phyloP scores from a whole-genome alignment of 1,140 invertebrate species.

The Drosophila albomicans region DNA sequence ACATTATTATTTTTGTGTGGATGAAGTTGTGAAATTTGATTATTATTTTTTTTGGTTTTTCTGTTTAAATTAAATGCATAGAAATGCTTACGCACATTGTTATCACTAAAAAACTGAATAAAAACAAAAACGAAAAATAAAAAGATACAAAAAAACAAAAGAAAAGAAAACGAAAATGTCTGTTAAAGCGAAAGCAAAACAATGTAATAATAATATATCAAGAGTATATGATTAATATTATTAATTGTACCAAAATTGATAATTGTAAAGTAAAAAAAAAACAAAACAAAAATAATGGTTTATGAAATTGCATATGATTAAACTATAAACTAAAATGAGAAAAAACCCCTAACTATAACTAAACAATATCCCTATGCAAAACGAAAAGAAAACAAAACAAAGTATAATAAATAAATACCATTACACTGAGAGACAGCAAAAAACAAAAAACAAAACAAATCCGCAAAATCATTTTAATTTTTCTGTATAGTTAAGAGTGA shows the following conservation, averaged over 20 bases:
- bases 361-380: conserved; percentile 71
- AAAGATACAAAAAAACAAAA: conserved; percentile 12
- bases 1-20: background rate
- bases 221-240: conserved; percentile 48
- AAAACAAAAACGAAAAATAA: conserved; percentile 12
- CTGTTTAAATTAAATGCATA: conserved; percentile 33
- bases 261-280: conserved; percentile 70
- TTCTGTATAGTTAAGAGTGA: conserved; percentile 54
- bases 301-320: conserved; percentile 76
- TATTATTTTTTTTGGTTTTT: conserved; percentile 35
- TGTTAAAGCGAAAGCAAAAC: conserved; percentile 40
- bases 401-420: conserved; percentile 57
- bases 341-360: conserved; percentile 52
- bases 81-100: conserved; percentile 58
- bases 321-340: conserved; percentile 60
- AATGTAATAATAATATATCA: conserved; percentile 44
- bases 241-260: conserved; percentile 80
- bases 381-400: conserved; percentile 58
- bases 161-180: conserved; percentile 31
- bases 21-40: conserved; percentile 9
- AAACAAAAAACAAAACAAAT: conserved; percentile 35
- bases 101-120: conserved; percentile 40
- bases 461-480: conserved; percentile 46
- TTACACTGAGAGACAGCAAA: conserved; percentile 64
- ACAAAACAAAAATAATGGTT: conserved; percentile 49